Base-by-base conservation (phyloP, 2,797 vertebrate genomes). In the Muscicapa striata region DNA sequence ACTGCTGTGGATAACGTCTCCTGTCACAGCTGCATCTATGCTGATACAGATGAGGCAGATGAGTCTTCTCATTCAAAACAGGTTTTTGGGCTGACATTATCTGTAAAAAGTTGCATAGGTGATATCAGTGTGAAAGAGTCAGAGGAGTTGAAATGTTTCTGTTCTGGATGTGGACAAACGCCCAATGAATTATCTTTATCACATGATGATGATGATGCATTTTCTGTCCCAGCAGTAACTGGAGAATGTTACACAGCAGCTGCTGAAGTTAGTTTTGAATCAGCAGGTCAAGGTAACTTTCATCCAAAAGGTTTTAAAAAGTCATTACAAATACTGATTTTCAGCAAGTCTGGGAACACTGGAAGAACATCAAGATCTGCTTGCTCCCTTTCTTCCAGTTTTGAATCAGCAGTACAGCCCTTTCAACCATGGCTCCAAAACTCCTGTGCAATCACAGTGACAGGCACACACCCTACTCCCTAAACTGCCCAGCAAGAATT, bases 221-320 rank as follows among this genome's bases (percentile, higher is more conserved):
- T 55, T 92, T 89, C 59, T 88, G 51, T 70, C 84, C 74, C 83
- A 84, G 63, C 63, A 84, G 40, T 66, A 92, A 84, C 45, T n/a
- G 24, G 11, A 84, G 48, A 73, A 52, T 4, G 14, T 38, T 52
- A 75, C 63, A 67, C 32, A 93, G 88, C 90, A 82, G 59, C 59
- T 93, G 77, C 88, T 62, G 9, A 86, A 90, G 67, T 76, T 57
- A 52, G n/a, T 41, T 80, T 79, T 75, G 85, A 94, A 88, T 86
- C 69, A 93, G 93, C 73, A 91, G 49, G 66, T 59, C 73, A 94
- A 85, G 73, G 74, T 88, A 94, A 88, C 73, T 91, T 86, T 45
- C 46, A 88, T 55, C 66, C 62, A 73, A 75, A 89, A 78, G 34
- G 79, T 78, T 85, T 80, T 81, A 3, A 85, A 82, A 93, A 89